phyloP scores from a whole-genome alignment of 2,797 vertebrate genomes.

The Alfaro cultratus region DNA sequence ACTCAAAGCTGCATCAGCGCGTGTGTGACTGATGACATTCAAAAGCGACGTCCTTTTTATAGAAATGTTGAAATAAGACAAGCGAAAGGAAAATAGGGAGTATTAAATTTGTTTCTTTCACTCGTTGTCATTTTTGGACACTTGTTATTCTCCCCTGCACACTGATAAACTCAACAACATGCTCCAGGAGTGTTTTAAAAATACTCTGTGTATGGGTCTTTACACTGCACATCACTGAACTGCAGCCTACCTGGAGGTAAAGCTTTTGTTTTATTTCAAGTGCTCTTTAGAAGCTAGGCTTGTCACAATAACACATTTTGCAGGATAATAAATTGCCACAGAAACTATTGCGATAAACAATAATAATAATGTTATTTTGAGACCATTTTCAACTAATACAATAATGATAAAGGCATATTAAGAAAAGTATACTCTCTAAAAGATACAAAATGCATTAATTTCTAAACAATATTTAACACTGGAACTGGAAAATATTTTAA shows the following conservation, averaged over 20 bases:
- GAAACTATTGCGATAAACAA: too few species aligned
- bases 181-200: slow-evolving; percentile 30
- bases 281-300: not conserved
- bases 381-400: too few species aligned
- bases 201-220: slow-evolving; percentile 8
- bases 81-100: slow-evolving; percentile 30
- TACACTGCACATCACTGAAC: slow-evolving; percentile 4
- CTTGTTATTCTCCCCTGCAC: slow-evolving; percentile 9
- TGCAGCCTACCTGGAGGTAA: not conserved
- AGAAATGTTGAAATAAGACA: slow-evolving; percentile 44
- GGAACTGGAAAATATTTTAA: too few species aligned
- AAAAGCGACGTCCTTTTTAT: slow-evolving; percentile 51
- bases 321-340: too few species aligned
- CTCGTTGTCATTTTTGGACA: slow-evolving; percentile 31
- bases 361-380: too few species aligned
- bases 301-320: too few species aligned
- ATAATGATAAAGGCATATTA: too few species aligned
- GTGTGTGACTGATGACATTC: slow-evolving; percentile 37
- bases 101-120: slow-evolving; percentile 32
- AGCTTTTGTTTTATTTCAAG: not conserved
- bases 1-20: slow-evolving; percentile 64
- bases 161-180: slow-evolving; percentile 26
- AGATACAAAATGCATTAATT: too few species aligned
- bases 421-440: too few species aligned
- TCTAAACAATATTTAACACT: too few species aligned